Evolutionary conservation across 2,888 invertebrate genomes (phyloP), one percentile per base, ranked within the genome.

Genomic region (Eucera pruinosa): DNA sequence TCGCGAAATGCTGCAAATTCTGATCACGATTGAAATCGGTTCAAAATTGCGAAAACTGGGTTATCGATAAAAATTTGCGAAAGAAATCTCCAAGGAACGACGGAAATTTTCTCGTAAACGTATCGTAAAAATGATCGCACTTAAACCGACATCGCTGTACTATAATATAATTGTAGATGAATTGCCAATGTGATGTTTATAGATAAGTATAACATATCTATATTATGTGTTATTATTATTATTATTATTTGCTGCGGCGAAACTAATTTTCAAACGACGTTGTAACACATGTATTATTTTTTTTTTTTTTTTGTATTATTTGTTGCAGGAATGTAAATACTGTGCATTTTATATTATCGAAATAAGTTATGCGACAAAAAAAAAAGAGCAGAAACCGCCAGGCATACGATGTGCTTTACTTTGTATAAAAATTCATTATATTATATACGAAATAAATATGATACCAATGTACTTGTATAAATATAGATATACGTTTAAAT

Each of bases 111-210:
- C n/a, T n/a, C n/a, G n/a, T n/a, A n/a, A n/a, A n/a, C n/a, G n/a
- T n/a, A n/a, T n/a, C n/a, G n/a, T n/a, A n/a, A n/a, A n/a, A n/a
- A n/a, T n/a, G n/a, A n/a, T n/a, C n/a, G n/a, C n/a, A n/a, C n/a
- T n/a, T 71, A 80, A 66, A 71, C 81, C 80, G 43, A 75, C 79
- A 78, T 80, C 76, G 86, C 80, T 85, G 83, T 81, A 76, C 78
- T 80, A 36, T 54, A 74, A 71, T 84, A 79, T 85, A 85, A 82
- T 78, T 81, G 80, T 77, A 80, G 81, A 84, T 78, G 79, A 87
- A 87, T 84, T 86, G 66, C 88, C 87, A 88, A 90, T 91, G 91
- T 91, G 91, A 91, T 90, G 88, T 89, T 87, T 89, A n/a, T n/a
- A 90, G 86, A 86, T 85, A 83, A 87, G 89, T 71, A 67, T 75